A percentile compares a stretch with the other conserved stretches of the same genome.
Conservation (phyloP, 1,140 invertebrate genomes). For the Rhopalosiphum maidis region DNA sequence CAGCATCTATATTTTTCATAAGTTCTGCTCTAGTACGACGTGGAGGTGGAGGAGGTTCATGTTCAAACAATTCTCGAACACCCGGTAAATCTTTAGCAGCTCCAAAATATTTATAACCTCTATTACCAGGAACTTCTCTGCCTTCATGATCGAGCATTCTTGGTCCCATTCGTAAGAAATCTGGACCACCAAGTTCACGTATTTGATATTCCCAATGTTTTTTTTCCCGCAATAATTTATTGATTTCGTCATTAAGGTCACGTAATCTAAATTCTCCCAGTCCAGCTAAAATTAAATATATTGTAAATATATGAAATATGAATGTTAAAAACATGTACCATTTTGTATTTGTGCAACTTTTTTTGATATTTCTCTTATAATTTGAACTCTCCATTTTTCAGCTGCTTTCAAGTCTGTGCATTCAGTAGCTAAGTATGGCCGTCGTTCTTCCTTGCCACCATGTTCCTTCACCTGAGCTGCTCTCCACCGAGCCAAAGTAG, state of each 20-base stretch:
- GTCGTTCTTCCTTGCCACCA: conserved; percentile 75
- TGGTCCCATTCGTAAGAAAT: conserved; percentile 90
- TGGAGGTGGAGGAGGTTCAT: conserved; percentile 87
- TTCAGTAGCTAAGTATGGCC: conserved; percentile 92
- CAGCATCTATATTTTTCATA: conserved; percentile 97
- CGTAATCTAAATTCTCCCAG: conserved; percentile 97
- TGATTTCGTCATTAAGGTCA: conserved; percentile 99
- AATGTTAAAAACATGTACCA: conserved; percentile 65
- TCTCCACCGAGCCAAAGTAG: conserved; percentile 92
- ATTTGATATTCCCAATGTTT: conserved; percentile 98
- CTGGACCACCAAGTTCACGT: conserved; percentile 91
- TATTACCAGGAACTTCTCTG: conserved; percentile 95
- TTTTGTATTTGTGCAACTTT: conserved; percentile 99
- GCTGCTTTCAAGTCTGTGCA: conserved; percentile 88
- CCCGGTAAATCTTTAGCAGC: conserved; percentile 98
- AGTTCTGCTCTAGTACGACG: conserved; percentile 93
- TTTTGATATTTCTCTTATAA: conserved; percentile 95
- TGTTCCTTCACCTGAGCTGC: conserved; percentile 85
- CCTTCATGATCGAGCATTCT: conserved; percentile 95
- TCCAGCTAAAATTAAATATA: conserved; percentile 73
- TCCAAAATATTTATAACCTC: conserved; percentile 99
- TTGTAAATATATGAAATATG: not conserved
- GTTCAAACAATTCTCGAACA: conserved; percentile 96
- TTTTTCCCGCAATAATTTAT: conserved; percentile 94
- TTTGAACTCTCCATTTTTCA: conserved; percentile 95